phyloP scores from a whole-genome alignment of 2,888 invertebrate genomes.

The Dichetophora obliterata region DNA sequence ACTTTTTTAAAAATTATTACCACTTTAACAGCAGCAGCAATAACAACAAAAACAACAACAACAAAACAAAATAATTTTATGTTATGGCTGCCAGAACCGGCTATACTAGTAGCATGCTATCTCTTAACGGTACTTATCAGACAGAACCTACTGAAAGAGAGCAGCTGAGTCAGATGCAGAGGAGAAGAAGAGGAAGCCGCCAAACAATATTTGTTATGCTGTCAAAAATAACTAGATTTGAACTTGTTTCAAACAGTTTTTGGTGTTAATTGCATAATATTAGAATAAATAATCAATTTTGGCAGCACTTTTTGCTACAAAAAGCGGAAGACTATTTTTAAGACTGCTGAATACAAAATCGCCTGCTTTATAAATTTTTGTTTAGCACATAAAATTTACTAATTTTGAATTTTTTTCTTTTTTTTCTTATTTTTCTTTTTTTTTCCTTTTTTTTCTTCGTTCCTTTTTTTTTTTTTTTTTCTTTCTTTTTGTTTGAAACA shows the following conservation, averaged over 20 bases:
- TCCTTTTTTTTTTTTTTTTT: neutral
- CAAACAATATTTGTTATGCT: constrained; percentile 2
- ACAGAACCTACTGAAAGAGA: neutral
- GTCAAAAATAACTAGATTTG: neutral
- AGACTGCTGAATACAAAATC: neutral
- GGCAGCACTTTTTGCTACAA: neutral
- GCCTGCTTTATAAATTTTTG: neutral
- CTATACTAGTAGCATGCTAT: neutral
- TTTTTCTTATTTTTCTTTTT: neutral
- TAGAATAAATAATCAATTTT: neutral
- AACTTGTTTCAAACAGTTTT: neutral
- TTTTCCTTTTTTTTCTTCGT: neutral
- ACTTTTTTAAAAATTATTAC: neutral
- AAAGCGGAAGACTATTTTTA: neutral
- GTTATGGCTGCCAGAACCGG: neutral
- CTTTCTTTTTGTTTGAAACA: neutral
- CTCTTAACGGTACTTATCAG: neutral
- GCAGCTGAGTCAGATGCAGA: neutral
- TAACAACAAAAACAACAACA: neutral
- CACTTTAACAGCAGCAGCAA: neutral
- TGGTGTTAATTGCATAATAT: constrained; percentile 22
- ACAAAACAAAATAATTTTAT: neutral
- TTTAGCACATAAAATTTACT: neutral
- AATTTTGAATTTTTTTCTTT: neutral
- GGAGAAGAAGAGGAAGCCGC: neutral